A percentile compares a stretch with the other conserved stretches of the same genome.
Conservation (phyloP, 2,888 invertebrate species). For the Cerastis leucographa region DNA sequence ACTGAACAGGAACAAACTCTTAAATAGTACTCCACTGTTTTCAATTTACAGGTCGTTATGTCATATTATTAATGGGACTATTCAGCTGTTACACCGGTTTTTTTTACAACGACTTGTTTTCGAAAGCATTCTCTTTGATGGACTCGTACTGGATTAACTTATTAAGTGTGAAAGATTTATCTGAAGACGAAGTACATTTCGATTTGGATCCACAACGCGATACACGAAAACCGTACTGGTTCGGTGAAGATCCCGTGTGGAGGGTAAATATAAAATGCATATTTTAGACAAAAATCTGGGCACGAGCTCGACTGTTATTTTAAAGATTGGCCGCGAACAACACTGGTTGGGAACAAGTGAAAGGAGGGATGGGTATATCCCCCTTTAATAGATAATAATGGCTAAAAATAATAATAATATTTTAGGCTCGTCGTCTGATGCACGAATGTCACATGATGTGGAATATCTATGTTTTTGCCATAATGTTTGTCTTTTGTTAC, state of each 20-base stretch:
- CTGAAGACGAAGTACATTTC: conserved; percentile 65
- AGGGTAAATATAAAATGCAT: conserved; percentile 78
- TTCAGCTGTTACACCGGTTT: conserved; percentile 99
- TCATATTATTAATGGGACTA: conserved; percentile 97
- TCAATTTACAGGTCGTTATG: conserved; percentile 94
- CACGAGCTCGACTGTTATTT: background rate
- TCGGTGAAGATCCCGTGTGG: conserved; percentile 95
- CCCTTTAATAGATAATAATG: background rate
- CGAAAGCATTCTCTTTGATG: conserved; percentile 95
- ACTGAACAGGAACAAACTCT: too few relatives aligned
- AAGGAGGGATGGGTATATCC: background rate
- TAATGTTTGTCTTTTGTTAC: conserved; percentile 62
- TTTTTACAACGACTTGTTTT: conserved; percentile 98
- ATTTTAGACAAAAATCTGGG: background rate
- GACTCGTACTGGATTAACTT: conserved; percentile 93
- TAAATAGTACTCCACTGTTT: background rate
- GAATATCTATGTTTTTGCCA: background rate
- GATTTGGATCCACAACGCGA: conserved; percentile 91
- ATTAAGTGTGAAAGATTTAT: conserved; percentile 53
- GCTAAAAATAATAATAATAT: background rate
- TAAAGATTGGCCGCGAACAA: background rate
- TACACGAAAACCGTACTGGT: conserved; percentile 93
- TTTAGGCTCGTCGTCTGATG: background rate
- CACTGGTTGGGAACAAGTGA: background rate
- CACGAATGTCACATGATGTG: too few relatives aligned